Conservation (phyloP, 2,113 vertebrate genomes). For the Oncorhynchus nerka region DNA sequence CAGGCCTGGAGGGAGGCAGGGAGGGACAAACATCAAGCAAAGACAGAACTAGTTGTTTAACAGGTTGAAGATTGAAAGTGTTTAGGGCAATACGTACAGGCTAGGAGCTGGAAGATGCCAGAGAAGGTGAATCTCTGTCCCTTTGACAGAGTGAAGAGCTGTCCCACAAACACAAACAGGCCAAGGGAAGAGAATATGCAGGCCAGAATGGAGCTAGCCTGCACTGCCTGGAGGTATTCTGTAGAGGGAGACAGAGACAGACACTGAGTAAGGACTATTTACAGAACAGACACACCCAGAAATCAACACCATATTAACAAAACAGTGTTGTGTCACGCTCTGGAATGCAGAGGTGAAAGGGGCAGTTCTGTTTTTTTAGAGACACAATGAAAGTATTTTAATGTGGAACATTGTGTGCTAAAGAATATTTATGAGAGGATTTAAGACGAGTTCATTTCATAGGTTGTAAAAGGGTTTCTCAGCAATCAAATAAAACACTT, state of each 20-base stretch:
- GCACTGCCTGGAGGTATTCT: constrained; percentile 86
- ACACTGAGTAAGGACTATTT: not conserved
- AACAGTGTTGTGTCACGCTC: not conserved
- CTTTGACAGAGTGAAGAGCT: constrained; percentile 92
- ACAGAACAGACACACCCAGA: constrained; percentile 33
- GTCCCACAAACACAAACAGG: constrained; percentile 83
- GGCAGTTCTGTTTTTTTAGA: too few species aligned
- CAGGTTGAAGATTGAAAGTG: not conserved
- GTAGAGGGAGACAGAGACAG: constrained; percentile 50
- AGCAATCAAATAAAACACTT: not conserved
- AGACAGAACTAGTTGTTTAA: not conserved
- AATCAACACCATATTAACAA: not conserved
- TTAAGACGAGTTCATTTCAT: not conserved
- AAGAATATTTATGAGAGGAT: not conserved
- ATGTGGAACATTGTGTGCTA: not conserved
- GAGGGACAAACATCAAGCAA: not conserved
- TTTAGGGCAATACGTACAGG: constrained; percentile 72
- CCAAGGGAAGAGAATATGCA: constrained; percentile 89
- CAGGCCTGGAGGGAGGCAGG: constrained; percentile 72
- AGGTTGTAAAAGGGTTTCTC: too few species aligned
- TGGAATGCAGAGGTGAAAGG: not conserved
- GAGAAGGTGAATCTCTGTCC: constrained; percentile 90
- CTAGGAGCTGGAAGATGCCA: constrained; percentile 83
- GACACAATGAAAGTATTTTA: too few species aligned
- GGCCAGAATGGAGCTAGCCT: constrained; percentile 88